These are phyloP conservation scores for Todiramphus saurophagus DNA, from an alignment of 2,113 vertebrate species.

Conservation along the genomic window DNA sequence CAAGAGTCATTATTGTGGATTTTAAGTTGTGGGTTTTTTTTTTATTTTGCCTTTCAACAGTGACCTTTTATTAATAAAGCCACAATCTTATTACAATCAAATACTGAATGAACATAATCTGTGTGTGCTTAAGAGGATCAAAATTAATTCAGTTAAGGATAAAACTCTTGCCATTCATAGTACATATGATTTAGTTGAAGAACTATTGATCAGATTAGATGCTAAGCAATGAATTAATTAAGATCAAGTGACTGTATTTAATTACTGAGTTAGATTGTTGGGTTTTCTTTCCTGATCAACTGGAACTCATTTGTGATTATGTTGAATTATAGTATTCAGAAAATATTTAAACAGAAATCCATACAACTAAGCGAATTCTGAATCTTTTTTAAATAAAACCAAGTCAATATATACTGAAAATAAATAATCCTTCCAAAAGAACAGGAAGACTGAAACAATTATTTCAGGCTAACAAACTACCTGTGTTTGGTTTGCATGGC, in stretches of 20 bases:
- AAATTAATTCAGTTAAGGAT: not conserved
- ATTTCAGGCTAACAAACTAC: not conserved
- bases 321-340: not conserved
- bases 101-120: not conserved
- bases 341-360: not conserved
- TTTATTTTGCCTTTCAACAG: not conserved
- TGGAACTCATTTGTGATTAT: not conserved
- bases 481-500: not conserved
- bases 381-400: not conserved
- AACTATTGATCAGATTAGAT: slow-evolving; percentile 2
- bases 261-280: not conserved
- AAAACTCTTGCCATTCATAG: not conserved
- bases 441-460: not conserved
- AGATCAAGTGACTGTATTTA: not conserved
- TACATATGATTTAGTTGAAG: not conserved
- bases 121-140: not conserved
- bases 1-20: not conserved
- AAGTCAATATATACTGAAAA: not conserved
- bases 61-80: not conserved
- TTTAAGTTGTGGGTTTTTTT: not conserved
- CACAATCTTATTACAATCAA: not conserved
- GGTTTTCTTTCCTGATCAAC: not conserved
- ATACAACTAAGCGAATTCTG: not conserved
- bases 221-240: not conserved
- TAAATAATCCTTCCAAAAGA: not conserved